Conservation (phyloP, 2,797 vertebrate genomes). For the Vespertilio murinus region DNA sequence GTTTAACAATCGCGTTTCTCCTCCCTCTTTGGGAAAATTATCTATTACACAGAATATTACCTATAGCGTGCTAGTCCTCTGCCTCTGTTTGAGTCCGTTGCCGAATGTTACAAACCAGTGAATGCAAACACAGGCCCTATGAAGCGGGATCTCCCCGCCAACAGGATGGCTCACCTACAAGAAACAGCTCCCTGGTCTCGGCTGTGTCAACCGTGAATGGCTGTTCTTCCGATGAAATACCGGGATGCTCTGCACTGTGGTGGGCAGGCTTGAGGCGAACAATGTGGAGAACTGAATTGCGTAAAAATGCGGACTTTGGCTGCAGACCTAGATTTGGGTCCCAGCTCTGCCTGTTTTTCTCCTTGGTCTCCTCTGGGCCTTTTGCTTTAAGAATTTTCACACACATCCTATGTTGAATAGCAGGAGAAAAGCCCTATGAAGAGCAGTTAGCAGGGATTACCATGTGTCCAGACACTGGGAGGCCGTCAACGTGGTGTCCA, state of each 20-base stretch:
- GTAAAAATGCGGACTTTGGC: not conserved
- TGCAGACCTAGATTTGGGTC: not conserved
- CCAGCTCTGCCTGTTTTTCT: not conserved
- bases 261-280: not conserved
- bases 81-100: not conserved
- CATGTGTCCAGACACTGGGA: rapidly evolving
- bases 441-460: not conserved
- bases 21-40: not conserved
- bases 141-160: not conserved
- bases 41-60: not conserved
- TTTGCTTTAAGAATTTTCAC: not conserved
- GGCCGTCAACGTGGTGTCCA: not conserved
- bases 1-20: not conserved
- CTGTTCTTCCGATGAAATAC: not conserved
- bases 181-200: not conserved
- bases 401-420: not conserved
- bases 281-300: not conserved
- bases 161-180: not conserved
- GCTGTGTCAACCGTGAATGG: not conserved
- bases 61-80: not conserved
- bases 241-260: not conserved
- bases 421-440: not conserved
- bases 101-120: not conserved
- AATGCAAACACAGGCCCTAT: not conserved
- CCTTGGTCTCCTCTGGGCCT: not conserved